Evolutionary conservation across 30 jellyfish, hydroid and myxozoan genomes (phyloP), one percentile per base, ranked within the genome.

Genomic region (Aurelia sp.): DNA sequence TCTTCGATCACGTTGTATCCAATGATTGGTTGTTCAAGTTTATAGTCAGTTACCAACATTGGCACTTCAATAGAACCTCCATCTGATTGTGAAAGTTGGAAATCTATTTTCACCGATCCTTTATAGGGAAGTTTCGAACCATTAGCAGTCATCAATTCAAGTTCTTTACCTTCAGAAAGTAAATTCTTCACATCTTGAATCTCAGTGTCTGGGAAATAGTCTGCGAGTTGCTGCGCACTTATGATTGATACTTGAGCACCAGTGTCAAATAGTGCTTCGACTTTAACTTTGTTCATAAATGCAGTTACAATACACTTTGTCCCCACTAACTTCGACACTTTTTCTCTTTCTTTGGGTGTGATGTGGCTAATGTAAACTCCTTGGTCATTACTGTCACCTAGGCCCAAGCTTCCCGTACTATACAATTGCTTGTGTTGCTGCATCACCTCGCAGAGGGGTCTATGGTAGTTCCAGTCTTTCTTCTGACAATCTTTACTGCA

Each of bases 171-270:
- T 64, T 44, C 17, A 19, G 30, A 22, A 22, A 64, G 40, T 16
- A 64, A 44, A 64, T 64, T 44, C 75, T 22, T 22, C n/a, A 18
- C 35, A 18, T 22, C 75, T 22, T 64, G 75, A 64, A 64, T 64
- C 30, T 64, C 75, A 9, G 20, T 30, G 71, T 41, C 71, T 78
- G 69, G 16, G 48, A 37, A 44, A 63, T 48, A 31, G 23, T 64
- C 47, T 66, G 30, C 41, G 40, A 78, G 59, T 70, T 62, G 23
- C 22, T 40, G 64, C 27, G 61, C 44, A 51, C 89, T 62, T 13
- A 78, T 21, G 58, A 78, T 78, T 16, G 89, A 78, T 12, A 78
- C 89, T 63, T 78, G 89, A 10, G 89, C 89, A 47, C 89, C 89
- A 3, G 89, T 78, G 79, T 78, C 89, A 17, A 78, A 50, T 33